Percentiles rank a stretch among this genome's conserved stretches.
phyloP scores from a whole-genome alignment of 2,113 vertebrate species.

The Elaphurus davidianus region DNA sequence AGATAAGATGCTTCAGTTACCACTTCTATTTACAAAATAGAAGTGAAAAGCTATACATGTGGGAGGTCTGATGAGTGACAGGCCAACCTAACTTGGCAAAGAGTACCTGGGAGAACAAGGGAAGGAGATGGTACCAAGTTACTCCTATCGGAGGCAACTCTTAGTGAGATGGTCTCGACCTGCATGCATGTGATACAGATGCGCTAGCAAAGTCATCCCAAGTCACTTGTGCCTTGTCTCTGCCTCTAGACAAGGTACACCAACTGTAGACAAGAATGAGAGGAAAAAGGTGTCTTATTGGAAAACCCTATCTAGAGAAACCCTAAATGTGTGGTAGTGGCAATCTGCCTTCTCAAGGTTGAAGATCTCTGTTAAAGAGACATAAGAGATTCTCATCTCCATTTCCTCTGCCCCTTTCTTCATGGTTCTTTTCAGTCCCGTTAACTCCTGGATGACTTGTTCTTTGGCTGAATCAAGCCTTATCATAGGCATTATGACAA shows the following conservation, averaged over 20 bases:
- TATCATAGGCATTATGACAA: not conserved
- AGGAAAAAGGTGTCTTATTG: not conserved
- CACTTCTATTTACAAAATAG: not conserved
- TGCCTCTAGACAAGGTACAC: not conserved
- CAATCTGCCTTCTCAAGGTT: not conserved
- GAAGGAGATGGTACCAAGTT: not conserved
- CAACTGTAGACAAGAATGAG: not conserved
- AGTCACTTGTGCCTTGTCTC: not conserved
- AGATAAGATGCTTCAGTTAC: not conserved
- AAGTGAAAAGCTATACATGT: not conserved
- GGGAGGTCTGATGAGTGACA: not conserved
- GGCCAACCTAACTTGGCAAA: not conserved
- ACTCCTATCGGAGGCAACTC: not conserved
- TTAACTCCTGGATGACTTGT: not conserved
- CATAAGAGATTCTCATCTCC: not conserved
- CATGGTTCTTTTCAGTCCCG: not conserved
- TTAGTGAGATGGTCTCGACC: not conserved
- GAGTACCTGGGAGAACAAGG: not conserved
- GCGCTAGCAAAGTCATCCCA: not conserved
- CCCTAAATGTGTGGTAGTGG: not conserved
- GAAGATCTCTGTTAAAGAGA: not conserved
- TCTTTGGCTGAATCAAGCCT: not conserved
- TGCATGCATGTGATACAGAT: not conserved
- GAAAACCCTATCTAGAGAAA: not conserved
- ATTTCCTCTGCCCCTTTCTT: not conserved